Percentiles rank a stretch among this genome's conserved stretches.
These are phyloP conservation scores for Lysandra coridon DNA, from an alignment of 2,888 invertebrate species.

Conservation along the genomic window DNA sequence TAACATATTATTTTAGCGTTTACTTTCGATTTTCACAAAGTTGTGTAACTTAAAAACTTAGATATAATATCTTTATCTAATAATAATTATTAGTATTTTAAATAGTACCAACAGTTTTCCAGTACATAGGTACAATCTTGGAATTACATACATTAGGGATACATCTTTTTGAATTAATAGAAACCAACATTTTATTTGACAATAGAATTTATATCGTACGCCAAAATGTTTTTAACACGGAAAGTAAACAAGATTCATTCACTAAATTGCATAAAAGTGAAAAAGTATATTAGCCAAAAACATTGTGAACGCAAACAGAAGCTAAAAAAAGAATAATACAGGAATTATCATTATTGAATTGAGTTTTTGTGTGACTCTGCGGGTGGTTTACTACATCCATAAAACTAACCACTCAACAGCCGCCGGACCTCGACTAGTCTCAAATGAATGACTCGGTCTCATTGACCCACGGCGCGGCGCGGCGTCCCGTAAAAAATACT, in stretches of 20 bases:
- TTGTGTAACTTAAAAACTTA: background rate
- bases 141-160: too few species aligned
- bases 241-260: too few species aligned
- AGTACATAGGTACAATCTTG: too few species aligned
- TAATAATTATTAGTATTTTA: background rate
- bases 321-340: constrained; percentile 19
- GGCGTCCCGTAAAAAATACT: constrained; percentile 39
- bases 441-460: constrained; percentile 48
- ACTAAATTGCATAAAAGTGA: background rate
- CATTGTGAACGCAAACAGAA: background rate
- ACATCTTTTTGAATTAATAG: background rate
- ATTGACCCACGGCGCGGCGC: constrained; percentile 54
- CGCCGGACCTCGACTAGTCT: constrained; percentile 56
- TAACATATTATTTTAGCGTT: background rate
- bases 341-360: constrained; percentile 5
- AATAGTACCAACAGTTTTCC: too few species aligned
- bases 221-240: too few species aligned
- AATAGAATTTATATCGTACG: background rate
- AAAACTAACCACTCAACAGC: constrained; percentile 63
- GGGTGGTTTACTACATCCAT: constrained; percentile 71
- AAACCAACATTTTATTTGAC: background rate
- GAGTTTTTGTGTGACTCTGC: constrained; percentile 50
- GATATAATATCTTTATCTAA: background rate
- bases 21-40: background rate
- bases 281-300: background rate